These are phyloP conservation scores for Adelges cooleyi DNA, from an alignment of 1,140 invertebrate species.

Conservation along the genomic window DNA sequence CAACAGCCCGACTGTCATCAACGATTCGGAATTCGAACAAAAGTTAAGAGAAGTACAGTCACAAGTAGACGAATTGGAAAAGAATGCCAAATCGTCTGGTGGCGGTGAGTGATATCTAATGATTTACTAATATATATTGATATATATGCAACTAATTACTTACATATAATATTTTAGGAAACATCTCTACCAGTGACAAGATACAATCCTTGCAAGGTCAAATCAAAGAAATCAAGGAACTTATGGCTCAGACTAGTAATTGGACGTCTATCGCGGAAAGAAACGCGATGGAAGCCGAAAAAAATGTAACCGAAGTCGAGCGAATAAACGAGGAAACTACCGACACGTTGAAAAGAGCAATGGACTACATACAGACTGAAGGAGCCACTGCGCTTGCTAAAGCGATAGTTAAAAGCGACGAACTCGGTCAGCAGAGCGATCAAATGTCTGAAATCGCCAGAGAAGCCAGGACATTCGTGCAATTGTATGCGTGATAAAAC, in stretches of 20 bases:
- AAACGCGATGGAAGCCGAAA: constrained; percentile 49
- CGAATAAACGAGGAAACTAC: constrained; percentile 42
- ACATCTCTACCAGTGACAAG: neutral
- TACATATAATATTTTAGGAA: neutral
- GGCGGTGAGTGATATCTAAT: neutral
- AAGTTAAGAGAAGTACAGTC: constrained; percentile 59
- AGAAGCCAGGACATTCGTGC: constrained; percentile 66
- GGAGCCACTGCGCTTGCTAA: constrained; percentile 62
- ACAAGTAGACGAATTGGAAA: constrained; percentile 45
- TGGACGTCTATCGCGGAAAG: constrained; percentile 48
- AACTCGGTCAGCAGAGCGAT: constrained; percentile 80
- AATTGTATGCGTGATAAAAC: constrained; percentile 45
- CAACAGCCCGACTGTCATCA: constrained; percentile 64
- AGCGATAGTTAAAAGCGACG: constrained; percentile 66
- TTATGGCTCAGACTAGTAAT: constrained; percentile 49
- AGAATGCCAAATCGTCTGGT: neutral
- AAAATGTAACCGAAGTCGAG: constrained; percentile 61
- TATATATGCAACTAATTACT: too few relatives aligned
- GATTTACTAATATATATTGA: too few relatives aligned
- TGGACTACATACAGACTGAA: constrained; percentile 66
- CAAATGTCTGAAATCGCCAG: constrained; percentile 83
- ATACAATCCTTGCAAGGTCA: constrained; percentile 40
- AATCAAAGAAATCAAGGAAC: constrained; percentile 51
- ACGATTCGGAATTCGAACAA: constrained; percentile 70
- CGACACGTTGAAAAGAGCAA: constrained; percentile 45